A percentile compares a stretch with the other conserved stretches of the same genome.
Conservation (phyloP, 2,888 invertebrate genomes). For the Spodoptera littoralis region DNA sequence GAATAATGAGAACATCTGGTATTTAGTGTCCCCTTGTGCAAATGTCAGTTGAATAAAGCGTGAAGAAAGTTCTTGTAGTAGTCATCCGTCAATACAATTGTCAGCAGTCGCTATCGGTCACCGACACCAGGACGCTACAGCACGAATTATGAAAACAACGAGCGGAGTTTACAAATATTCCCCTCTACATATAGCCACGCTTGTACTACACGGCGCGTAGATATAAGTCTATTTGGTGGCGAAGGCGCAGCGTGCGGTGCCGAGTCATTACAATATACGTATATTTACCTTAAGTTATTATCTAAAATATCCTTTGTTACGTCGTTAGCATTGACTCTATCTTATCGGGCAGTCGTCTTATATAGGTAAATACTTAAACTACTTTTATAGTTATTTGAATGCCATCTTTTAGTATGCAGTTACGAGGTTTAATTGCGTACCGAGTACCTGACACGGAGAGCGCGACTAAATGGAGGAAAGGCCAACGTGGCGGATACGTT, state of each 20-base stretch:
- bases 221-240: constrained; percentile 8
- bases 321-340: constrained; percentile 42
- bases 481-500: not conserved
- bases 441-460: constrained; percentile 1
- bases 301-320: constrained; percentile 37
- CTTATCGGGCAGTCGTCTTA: constrained; percentile 40
- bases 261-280: constrained; percentile 13
- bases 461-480: not conserved
- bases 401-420: constrained; percentile 36
- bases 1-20: constrained; percentile 14
- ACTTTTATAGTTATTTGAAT: constrained; percentile 48
- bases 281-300: constrained; percentile 20
- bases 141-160: constrained; percentile 54
- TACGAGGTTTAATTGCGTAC: constrained; percentile 8
- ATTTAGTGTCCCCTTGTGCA: constrained; percentile 16
- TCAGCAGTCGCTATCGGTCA: constrained; percentile 43
- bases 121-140: constrained; percentile 43
- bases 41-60: constrained; percentile 16
- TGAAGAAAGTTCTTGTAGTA: constrained; percentile 36
- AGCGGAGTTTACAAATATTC: constrained; percentile 52
- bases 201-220: constrained; percentile 7
- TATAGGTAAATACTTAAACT: constrained; percentile 39
- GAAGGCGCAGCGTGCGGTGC: constrained; percentile 2
- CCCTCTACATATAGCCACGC: constrained; percentile 24
- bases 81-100: constrained; percentile 47